Percentiles rank a stretch among this genome's conserved stretches.
Evolutionary conservation across 2,113 vertebrate genomes (phyloP).

Genomic region (Ceyx melanurus): DNA sequence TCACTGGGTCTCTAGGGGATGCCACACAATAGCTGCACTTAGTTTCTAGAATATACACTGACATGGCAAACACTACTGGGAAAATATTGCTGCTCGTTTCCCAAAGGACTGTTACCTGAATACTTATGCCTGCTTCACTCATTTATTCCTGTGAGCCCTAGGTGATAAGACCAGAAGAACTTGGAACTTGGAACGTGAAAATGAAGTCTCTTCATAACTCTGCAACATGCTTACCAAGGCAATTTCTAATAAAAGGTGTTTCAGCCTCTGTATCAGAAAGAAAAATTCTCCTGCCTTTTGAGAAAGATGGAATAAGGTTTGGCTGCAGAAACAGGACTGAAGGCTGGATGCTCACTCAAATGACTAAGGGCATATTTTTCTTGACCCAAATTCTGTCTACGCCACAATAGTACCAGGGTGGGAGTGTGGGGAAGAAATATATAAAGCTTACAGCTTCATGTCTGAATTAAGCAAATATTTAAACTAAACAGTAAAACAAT

Average conservation of each 20-base stretch:
- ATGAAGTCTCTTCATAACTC: background rate
- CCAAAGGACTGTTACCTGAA: background rate
- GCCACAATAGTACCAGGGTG: background rate
- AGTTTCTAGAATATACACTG: background rate
- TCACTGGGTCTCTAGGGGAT: background rate
- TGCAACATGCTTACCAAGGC: background rate
- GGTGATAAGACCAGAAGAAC: background rate
- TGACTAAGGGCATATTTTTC: background rate
- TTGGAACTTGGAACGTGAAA: background rate
- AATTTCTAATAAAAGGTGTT: background rate
- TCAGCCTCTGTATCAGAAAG: background rate
- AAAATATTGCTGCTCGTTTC: background rate
- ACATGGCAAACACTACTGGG: background rate
- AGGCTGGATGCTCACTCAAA: background rate
- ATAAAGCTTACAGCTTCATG: background rate
- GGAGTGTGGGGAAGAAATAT: too few relatives aligned
- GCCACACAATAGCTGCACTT: background rate
- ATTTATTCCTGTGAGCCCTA: background rate
- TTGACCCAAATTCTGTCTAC: background rate
- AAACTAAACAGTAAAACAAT: background rate
- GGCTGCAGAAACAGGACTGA: background rate
- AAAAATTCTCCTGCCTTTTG: background rate
- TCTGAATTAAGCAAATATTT: background rate
- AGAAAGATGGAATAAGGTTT: background rate
- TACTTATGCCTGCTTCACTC: background rate